Conservation (phyloP, 2,113 vertebrate genomes). For the Phylloscopus whistleri region DNA sequence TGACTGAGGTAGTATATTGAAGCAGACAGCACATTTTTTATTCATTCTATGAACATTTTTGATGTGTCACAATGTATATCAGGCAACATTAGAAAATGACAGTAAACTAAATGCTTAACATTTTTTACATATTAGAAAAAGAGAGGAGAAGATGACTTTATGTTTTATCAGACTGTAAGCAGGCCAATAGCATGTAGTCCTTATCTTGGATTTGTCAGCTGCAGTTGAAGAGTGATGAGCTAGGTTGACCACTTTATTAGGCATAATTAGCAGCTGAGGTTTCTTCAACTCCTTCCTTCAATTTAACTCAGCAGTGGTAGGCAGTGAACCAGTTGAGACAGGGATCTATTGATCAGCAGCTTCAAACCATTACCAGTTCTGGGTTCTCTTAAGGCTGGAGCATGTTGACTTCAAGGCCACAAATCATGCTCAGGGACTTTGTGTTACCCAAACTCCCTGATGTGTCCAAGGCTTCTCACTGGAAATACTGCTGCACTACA, state of each 20-base stretch:
- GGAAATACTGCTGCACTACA: background rate
- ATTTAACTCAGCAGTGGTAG: background rate
- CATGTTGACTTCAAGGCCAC: background rate
- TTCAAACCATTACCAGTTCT: background rate
- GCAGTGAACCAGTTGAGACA: background rate
- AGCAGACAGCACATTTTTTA: slow-evolving; percentile 54
- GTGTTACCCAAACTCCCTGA: background rate
- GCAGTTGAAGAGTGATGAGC: background rate
- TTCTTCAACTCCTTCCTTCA: background rate
- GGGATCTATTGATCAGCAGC: background rate
- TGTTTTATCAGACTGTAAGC: background rate
- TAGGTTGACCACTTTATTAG: background rate
- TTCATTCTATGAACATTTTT: slow-evolving; percentile 31
- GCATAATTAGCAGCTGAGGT: background rate
- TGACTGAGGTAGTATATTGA: slow-evolving; percentile 25
- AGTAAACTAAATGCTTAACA: slow-evolving; percentile 35
- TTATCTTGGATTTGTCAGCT: background rate
- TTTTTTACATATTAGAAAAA: slow-evolving; percentile 2
- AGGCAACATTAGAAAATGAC: slow-evolving; percentile 24
- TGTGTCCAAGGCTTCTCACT: background rate
- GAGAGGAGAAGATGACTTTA: background rate
- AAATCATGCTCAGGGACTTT: background rate
- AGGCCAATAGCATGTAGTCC: background rate
- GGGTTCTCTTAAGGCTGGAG: background rate
- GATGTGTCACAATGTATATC: slow-evolving; percentile 50